Evolutionary conservation across 2,113 vertebrate genomes (phyloP), one percentile per base, ranked within the genome.

Genomic region (Seriola aureovittata): DNA sequence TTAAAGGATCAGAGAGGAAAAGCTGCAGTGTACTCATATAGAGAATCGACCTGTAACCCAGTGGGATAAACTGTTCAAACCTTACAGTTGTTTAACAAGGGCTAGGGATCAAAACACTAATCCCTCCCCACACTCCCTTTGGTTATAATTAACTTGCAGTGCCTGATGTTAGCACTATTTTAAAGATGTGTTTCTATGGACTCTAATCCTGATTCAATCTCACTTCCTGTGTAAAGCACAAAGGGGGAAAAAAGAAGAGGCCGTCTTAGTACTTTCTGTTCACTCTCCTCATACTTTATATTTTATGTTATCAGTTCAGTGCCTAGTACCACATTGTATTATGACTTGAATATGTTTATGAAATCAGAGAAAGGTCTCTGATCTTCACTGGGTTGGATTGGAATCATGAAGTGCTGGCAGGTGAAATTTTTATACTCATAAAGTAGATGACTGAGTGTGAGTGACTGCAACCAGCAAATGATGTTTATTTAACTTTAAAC

Each of bases 41-140:
- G 36, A 80, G 60, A 81, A 80, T 88, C 64, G 11, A 88, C 68
- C 81, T 69, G 55, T 70, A 88, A 81, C 71, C 66, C 81, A 60
- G 70, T 66, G 75, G 89, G 82, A 85, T 89, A 82, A 88, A 91
- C 72, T 84, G 86, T 88, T 81, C 82, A 87, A 80, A 82, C 85
- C 72, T 60, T 74, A 88, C 67, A 79, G 68, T 83, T 87, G 86
- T 88, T 86, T 71, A 81, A 90, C 86, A 87, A 68, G 95, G 94
- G 92, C 94, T 89, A 93, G 90, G 93, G 94, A 95, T 96, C 95
- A 96, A 95, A 95, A 96, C 95, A 94, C 95, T 96, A 95, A 97
- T 95, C 94, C 96, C 92, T 92, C 8, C 10, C 13, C 42, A 93
- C 95, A 95, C 82, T 67, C 74, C 9, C 63, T 74, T 83, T 21